Conservation (phyloP, 92 coral and sea anemone genomes). For the Parazoanthus darwini region DNA sequence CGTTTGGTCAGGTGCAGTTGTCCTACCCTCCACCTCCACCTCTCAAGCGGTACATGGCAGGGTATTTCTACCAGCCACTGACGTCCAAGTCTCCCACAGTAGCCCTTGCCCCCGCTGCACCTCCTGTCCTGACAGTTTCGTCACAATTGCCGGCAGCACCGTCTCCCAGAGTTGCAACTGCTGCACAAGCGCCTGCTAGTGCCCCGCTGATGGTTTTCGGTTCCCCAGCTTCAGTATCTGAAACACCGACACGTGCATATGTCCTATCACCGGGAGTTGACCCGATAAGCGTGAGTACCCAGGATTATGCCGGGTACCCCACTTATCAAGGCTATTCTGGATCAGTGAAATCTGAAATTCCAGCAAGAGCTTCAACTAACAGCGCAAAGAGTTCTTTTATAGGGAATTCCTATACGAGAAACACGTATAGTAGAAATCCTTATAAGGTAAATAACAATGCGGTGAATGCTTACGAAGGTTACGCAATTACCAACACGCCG, state of each 20-base stretch:
- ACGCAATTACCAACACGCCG: neutral
- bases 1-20: neutral
- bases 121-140: neutral
- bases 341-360: slow-evolving; percentile 19
- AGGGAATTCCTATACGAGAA: neutral
- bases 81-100: neutral
- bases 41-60: slow-evolving; percentile 5
- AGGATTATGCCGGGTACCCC: neutral
- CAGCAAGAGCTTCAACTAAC: neutral
- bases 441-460: neutral
- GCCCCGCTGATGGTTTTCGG: slow-evolving; percentile 7
- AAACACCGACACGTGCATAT: slow-evolving; percentile 15
- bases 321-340: neutral
- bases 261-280: slow-evolving; percentile 2
- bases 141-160: neutral
- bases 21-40: slow-evolving; percentile 13
- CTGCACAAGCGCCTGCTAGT: neutral
- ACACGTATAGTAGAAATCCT: neutral
- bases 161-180: neutral
- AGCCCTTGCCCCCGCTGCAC: neutral
- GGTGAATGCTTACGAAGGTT: neutral
- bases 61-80: neutral
- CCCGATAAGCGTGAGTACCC: neutral
- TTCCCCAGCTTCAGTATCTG: slow-evolving; percentile 7
- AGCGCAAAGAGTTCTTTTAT: neutral